These are phyloP conservation scores for Holacanthella duospinosa DNA, from an alignment of 2,888 invertebrate species.

Conservation along the genomic window DNA sequence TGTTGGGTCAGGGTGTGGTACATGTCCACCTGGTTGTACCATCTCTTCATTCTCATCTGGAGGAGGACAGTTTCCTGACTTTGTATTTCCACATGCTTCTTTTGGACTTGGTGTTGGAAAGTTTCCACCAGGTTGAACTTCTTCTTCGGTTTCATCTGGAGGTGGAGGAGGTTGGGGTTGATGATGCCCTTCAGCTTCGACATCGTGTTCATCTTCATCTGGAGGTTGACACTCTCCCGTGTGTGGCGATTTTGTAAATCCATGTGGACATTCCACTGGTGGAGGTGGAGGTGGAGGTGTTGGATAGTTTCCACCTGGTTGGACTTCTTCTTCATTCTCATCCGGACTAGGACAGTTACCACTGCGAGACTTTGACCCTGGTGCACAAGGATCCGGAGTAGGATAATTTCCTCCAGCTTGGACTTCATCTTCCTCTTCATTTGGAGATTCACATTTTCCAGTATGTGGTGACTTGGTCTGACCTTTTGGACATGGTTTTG, in stretches of 20 bases:
- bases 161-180: background rate
- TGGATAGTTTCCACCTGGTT: slow-evolving; percentile 1
- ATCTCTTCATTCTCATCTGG: background rate
- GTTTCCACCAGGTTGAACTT: background rate
- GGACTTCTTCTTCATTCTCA: slow-evolving; percentile 8
- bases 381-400: background rate
- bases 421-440: background rate
- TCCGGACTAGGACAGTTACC: background rate
- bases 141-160: background rate
- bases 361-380: background rate
- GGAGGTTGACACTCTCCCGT: background rate
- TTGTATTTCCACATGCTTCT: background rate
- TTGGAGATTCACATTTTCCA: background rate
- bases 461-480: background rate
- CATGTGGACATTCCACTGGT: background rate
- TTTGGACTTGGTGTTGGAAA: background rate
- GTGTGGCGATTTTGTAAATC: background rate
- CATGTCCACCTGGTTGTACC: background rate
- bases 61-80: background rate
- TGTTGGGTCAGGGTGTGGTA: background rate
- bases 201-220: background rate
- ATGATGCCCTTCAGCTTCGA: background rate
- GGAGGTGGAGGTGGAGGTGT: too few species aligned
- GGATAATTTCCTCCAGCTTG: background rate
- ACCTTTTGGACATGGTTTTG: background rate